Conservation (phyloP, 2,797 vertebrate genomes). For the Silurus lanzhouensis region DNA sequence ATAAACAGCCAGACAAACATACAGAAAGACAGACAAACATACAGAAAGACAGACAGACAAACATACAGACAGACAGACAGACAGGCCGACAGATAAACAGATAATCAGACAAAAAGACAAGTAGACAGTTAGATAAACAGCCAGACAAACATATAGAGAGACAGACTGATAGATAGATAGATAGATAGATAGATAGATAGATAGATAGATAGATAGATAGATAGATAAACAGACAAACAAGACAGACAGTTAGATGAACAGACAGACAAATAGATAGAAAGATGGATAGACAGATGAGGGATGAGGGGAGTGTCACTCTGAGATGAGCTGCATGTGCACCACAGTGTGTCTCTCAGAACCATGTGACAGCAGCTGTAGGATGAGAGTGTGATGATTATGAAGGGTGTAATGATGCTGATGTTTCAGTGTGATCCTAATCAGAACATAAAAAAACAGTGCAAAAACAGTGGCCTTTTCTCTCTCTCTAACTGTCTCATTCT, state of each 20-base stretch:
- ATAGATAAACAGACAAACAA: background rate
- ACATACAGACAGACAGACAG: conserved; percentile 61
- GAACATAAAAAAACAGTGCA: background rate
- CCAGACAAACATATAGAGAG: background rate
- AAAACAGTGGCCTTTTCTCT: background rate
- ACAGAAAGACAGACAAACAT: background rate
- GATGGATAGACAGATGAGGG: background rate
- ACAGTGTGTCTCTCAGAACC: background rate
- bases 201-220: background rate
- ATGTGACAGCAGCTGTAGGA: conserved; percentile 28
- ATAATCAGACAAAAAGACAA: too few relatives aligned
- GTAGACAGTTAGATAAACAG: conserved; percentile 17
- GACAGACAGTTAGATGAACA: conserved; percentile 48
- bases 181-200: conserved; percentile 60
- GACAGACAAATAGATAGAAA: conserved; percentile 52
- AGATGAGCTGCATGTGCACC: background rate
- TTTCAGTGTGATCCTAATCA: conserved; percentile 47
- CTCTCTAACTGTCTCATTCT: background rate
- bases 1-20: background rate
- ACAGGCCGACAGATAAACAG: background rate
- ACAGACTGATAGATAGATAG: background rate
- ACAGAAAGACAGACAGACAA: background rate
- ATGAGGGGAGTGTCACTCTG: background rate
- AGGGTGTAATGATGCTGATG: conserved; percentile 62
- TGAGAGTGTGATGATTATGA: conserved; percentile 67